These are phyloP conservation scores for Mechanitis messenoides DNA, from an alignment of 2,888 invertebrate species.

Conservation along the genomic window DNA sequence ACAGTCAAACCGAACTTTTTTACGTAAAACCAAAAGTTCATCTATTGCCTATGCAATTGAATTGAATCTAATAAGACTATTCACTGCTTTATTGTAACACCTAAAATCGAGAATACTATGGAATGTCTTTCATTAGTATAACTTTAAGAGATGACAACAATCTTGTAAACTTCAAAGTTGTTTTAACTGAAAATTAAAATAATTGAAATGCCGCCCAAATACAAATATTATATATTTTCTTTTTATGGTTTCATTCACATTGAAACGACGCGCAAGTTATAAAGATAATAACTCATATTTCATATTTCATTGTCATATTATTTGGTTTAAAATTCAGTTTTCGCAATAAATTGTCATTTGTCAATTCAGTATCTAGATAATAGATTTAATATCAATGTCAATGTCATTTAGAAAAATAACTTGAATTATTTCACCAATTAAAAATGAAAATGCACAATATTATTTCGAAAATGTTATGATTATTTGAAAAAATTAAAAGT, in stretches of 20 bases:
- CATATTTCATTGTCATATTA: no score
- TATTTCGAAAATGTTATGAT: no score
- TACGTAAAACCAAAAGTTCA: conserved; percentile 32
- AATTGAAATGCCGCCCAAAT: not conserved
- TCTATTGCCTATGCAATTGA: conserved; percentile 22
- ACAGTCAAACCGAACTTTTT: conserved; percentile 31
- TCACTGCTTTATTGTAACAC: not conserved
- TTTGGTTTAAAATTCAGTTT: no score
- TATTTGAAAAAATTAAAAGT: no score
- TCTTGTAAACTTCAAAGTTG: not conserved
- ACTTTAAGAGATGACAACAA: not conserved
- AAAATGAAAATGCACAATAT: no score
- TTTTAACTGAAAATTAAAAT: not conserved
- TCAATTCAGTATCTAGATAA: no score
- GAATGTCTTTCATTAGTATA: not conserved
- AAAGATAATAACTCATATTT: conserved; percentile 1
- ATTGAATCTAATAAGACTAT: conserved; percentile 8
- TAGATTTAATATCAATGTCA: no score
- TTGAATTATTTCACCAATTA: no score
- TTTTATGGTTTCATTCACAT: conserved; percentile 1
- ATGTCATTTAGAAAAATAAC: no score
- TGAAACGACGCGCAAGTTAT: not conserved
- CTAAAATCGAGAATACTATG: conserved; percentile 1
- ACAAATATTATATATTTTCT: not conserved
- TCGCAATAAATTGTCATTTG: no score